Evolutionary conservation across 2,888 invertebrate species (phyloP), one percentile per base, ranked within the genome.

Genomic region (Clostera curtula): DNA sequence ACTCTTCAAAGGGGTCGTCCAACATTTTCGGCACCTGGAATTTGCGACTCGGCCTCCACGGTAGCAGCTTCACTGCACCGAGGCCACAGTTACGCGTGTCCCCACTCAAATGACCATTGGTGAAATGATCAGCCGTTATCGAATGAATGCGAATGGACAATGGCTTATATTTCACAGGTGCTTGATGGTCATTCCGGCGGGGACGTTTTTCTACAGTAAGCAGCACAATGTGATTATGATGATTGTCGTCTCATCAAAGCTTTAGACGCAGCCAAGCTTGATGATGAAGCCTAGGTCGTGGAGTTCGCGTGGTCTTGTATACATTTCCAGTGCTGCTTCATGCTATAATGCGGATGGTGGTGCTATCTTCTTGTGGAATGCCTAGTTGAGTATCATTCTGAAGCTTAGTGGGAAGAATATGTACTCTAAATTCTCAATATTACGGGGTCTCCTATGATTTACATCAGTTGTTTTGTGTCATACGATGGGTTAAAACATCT

Each of bases 41-140:
- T 68, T 87, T 89, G 64, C 90, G 86, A 59, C 89, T 87, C 54
- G 90, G 88, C 58, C 90, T 88, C 67, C 86, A 84, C 44, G 90
- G 88, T 43, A 89, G 86, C 80, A 90, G 85, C 57, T 87, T 86
- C 47, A 86, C 85, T 86, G 85, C 70, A 73, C 70, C 75, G 59
- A 66, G 72, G 73, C 72, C 67, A 61, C 67, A 40, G 61, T 72
- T 72, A 70, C 50, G 49, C 54, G 56, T 36, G 48, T 56, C 49
- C 60, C 42, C 26, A 30, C 40, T 42, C 33, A 47, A 56, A 57
- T 51, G 59, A 65, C 64, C 68, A 69, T 60, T 51, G 56, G 46
- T 55, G 62, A 59, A 68, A 66, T 55, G 54, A 50, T 49, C 36
- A 50, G 55, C 43, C 22, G n/a, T 27, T 36, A 25, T 26, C 32